These are phyloP conservation scores for Nasua narica DNA, from an alignment of 2,797 vertebrate species.

Conservation along the genomic window DNA sequence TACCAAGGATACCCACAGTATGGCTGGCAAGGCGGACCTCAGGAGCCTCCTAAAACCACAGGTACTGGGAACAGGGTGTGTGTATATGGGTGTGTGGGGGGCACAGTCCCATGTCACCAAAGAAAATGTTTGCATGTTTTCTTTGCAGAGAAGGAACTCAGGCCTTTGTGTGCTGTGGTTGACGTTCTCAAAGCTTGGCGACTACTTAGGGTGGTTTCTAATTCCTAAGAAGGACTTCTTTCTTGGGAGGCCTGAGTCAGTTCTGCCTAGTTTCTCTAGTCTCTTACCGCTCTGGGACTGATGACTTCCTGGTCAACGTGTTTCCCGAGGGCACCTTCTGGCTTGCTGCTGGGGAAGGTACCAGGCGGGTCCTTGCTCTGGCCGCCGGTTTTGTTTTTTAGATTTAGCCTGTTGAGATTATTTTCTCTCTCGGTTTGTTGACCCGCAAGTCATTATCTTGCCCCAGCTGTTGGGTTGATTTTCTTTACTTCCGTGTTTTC, in stretches of 20 bases:
- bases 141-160: conserved; percentile 28
- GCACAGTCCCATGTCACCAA: not conserved
- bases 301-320: conserved; percentile 44
- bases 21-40: conserved; percentile 92
- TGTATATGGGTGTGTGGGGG: not conserved
- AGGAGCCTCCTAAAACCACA: conserved; percentile 96
- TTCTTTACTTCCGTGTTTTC: not conserved
- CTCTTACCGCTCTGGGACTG: not conserved
- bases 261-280: not conserved
- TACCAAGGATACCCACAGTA: conserved; percentile 90
- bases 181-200: not conserved
- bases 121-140: not conserved
- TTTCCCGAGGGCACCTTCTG: not conserved
- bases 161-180: not conserved
- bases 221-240: not conserved
- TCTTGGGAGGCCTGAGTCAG: not conserved
- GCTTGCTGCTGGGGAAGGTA: not conserved
- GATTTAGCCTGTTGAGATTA: not conserved
- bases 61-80: conserved; percentile 79
- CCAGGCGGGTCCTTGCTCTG: not conserved
- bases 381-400: conserved; percentile 26
- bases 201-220: not conserved
- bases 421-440: conserved; percentile 13
- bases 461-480: not conserved
- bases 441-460: conserved; percentile 53